Conservation (phyloP, 2,888 invertebrate genomes). For the Dermolepida albohirtum region DNA sequence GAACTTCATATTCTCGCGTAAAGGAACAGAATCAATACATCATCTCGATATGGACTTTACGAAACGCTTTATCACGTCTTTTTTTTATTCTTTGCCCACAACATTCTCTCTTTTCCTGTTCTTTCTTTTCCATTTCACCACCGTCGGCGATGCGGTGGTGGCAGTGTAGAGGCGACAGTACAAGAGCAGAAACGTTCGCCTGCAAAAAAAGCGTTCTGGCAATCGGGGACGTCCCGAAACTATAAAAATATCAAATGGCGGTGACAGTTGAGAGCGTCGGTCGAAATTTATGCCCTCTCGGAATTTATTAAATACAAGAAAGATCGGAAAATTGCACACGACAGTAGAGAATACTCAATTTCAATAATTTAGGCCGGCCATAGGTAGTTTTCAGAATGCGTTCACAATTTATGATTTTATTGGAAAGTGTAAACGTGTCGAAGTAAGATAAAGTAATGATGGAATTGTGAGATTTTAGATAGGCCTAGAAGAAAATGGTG, state of each 20-base stretch:
- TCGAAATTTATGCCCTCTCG: constrained; percentile 31
- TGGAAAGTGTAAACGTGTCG: constrained; percentile 15
- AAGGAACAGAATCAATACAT: constrained; percentile 31
- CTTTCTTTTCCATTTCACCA: constrained; percentile 9
- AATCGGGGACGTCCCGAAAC: constrained; percentile 27
- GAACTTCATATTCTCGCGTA: neutral
- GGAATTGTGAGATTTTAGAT: neutral
- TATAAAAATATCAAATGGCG: constrained; percentile 36
- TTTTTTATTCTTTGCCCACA: neutral
- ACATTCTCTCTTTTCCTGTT: neutral
- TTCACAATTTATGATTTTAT: constrained; percentile 22
- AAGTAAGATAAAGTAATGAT: constrained; percentile 2
- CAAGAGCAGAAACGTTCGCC: neutral
- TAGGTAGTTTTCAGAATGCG: neutral
- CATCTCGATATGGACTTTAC: constrained; percentile 34
- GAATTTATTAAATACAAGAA: constrained; percentile 36
- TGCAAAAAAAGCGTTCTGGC: neutral
- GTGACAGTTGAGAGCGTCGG: constrained; percentile 32
- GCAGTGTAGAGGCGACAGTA: neutral
- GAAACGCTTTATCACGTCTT: constrained; percentile 36
- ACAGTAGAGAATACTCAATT: constrained; percentile 16
- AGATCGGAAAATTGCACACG: constrained; percentile 34
- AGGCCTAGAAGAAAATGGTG: neutral
- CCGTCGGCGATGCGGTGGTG: neutral
- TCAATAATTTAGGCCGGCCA: constrained; percentile 25